Conservation (phyloP, 2,888 invertebrate genomes). For the Dyspetes luteomarginatus region DNA sequence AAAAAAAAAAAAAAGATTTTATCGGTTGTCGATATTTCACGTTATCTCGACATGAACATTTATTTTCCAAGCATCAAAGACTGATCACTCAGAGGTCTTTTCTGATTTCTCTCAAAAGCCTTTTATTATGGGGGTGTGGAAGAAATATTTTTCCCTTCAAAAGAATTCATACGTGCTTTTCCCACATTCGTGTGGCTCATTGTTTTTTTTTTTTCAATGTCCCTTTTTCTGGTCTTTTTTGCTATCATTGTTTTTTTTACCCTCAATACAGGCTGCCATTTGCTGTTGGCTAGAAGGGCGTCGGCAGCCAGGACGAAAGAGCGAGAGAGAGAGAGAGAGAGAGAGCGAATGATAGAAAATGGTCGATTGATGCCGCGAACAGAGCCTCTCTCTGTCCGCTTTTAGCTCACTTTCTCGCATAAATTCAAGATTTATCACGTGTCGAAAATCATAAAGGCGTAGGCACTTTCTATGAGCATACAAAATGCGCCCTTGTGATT, state of each 20-base stretch:
- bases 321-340: not conserved
- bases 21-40: no score
- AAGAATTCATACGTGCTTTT: constrained; percentile 35
- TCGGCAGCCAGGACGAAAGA: constrained; percentile 24
- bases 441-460: no score
- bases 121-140: no score
- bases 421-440: not conserved
- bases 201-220: constrained; percentile 8
- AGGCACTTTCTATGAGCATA: no score
- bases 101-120: no score
- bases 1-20: no score
- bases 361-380: constrained; percentile 55
- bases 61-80: not conserved
- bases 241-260: constrained; percentile 6
- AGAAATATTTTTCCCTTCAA: not conserved
- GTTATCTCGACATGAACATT: no score
- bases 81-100: not conserved
- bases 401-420: not conserved
- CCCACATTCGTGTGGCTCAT: constrained; percentile 17
- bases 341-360: constrained; percentile 41
- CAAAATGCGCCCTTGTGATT: no score
- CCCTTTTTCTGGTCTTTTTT: constrained; percentile 22
- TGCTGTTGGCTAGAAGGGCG: constrained; percentile 32
- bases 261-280: constrained; percentile 15
- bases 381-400: constrained; percentile 42